phyloP scores from a whole-genome alignment of 2,113 vertebrate species.

The Rhipidura dahli region DNA sequence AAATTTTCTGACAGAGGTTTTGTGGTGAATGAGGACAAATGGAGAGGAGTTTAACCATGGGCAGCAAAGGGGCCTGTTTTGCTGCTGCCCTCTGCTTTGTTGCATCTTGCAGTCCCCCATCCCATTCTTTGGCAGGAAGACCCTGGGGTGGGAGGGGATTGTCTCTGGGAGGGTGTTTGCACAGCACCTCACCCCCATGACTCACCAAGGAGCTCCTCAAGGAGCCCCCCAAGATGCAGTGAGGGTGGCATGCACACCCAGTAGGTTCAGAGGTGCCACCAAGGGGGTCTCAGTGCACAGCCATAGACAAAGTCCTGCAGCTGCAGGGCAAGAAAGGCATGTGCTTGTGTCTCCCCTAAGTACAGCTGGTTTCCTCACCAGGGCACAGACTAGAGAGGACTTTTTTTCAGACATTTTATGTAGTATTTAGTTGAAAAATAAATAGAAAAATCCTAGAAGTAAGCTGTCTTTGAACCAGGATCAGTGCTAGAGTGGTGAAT shows the following conservation, averaged over 20 bases:
- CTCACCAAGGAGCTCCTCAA: neutral
- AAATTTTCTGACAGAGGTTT: neutral
- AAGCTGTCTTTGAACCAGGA: neutral
- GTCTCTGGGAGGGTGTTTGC: neutral
- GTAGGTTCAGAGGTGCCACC: neutral
- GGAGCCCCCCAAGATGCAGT: neutral
- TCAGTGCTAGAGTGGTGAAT: neutral
- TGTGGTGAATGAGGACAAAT: neutral
- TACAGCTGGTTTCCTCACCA: neutral
- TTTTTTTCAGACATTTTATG: neutral
- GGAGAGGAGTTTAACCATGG: neutral
- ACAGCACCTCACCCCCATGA: neutral
- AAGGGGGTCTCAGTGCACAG: neutral
- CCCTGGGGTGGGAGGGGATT: neutral
- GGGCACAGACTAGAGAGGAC: neutral
- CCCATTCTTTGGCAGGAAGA: accelerated
- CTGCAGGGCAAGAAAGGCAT: accelerated
- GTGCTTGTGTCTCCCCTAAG: neutral
- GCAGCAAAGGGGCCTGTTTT: neutral
- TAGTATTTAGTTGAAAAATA: neutral
- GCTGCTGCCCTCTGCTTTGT: neutral
- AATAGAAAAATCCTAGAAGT: neutral
- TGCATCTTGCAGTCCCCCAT: neutral
- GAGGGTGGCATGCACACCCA: neutral
- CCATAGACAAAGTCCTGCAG: accelerated